These are phyloP conservation scores for Apteryx owenii DNA, from an alignment of 2,113 vertebrate species.

Conservation along the genomic window DNA sequence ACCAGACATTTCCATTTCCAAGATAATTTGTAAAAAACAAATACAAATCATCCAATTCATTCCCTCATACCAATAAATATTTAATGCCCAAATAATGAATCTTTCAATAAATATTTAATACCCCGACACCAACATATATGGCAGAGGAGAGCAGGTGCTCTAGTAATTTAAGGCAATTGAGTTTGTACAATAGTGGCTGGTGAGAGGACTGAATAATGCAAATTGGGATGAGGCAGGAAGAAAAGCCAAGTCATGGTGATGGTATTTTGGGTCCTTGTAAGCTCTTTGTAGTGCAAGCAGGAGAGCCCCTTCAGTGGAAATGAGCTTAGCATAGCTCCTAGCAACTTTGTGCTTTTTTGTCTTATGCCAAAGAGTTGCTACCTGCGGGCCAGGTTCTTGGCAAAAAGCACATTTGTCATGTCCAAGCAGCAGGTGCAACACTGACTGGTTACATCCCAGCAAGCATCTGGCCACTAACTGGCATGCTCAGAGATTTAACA, in stretches of 20 bases:
- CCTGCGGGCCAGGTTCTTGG: neutral
- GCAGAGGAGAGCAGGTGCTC: neutral
- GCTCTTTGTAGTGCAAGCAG: neutral
- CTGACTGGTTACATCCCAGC: neutral
- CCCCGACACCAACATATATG: conserved; percentile 57
- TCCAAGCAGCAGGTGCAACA: neutral
- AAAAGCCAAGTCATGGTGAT: neutral
- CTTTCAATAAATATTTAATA: conserved; percentile 76
- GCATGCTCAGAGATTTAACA: neutral
- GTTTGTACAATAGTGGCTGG: neutral
- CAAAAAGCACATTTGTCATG: neutral
- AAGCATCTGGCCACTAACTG: neutral
- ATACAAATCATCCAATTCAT: conserved; percentile 46
- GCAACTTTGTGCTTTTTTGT: neutral
- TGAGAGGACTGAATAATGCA: neutral
- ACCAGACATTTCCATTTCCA: conserved; percentile 32
- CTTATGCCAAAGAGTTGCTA: conserved; percentile 33
- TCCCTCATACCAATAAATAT: conserved; percentile 67
- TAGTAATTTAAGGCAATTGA: conserved; percentile 24
- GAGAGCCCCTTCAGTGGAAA: neutral
- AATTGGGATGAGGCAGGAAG: neutral
- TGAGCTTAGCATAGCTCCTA: neutral
- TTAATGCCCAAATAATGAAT: conserved; percentile 79
- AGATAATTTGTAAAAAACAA: conserved; percentile 56
- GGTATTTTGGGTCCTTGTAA: neutral